phyloP scores from a whole-genome alignment of 2,113 vertebrate species.

The Carassius auratus region DNA sequence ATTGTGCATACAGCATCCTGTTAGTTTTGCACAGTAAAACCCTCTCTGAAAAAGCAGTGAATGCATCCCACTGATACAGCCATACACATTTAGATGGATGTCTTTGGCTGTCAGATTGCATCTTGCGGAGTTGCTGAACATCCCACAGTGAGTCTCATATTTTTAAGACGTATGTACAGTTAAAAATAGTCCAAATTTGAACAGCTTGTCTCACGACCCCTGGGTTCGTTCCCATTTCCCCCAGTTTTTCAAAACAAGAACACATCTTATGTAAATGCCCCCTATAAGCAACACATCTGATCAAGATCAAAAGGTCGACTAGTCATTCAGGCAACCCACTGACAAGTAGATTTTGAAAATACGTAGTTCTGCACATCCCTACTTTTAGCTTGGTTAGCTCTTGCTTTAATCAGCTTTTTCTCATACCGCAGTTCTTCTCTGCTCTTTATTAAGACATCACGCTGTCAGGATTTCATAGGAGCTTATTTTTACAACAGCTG shows the following conservation, averaged over 20 bases:
- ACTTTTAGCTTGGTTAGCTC: constrained; percentile 31
- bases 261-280: not conserved
- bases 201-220: not conserved
- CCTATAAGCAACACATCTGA: constrained; percentile 9
- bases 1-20: not conserved
- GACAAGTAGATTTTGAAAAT: not conserved
- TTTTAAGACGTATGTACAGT: not conserved
- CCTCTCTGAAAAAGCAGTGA: not conserved
- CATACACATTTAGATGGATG: not conserved
- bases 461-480: constrained; percentile 65
- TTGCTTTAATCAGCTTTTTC: constrained; percentile 11
- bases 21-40: not conserved
- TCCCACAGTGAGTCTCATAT: not conserved
- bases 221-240: not conserved
- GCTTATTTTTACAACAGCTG: constrained; percentile 63
- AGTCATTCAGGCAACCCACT: constrained; percentile 6
- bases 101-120: not conserved
- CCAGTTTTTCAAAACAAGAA: not conserved
- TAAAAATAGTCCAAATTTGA: not conserved
- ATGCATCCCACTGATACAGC: not conserved
- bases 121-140: not conserved
- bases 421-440: not conserved
- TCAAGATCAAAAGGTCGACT: not conserved
- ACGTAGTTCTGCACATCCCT: not conserved
- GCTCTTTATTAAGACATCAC: constrained; percentile 44